A percentile compares a stretch with the other conserved stretches of the same genome.
phyloP scores from a whole-genome alignment of 2,797 vertebrate genomes.

The Myripristis murdjan region DNA sequence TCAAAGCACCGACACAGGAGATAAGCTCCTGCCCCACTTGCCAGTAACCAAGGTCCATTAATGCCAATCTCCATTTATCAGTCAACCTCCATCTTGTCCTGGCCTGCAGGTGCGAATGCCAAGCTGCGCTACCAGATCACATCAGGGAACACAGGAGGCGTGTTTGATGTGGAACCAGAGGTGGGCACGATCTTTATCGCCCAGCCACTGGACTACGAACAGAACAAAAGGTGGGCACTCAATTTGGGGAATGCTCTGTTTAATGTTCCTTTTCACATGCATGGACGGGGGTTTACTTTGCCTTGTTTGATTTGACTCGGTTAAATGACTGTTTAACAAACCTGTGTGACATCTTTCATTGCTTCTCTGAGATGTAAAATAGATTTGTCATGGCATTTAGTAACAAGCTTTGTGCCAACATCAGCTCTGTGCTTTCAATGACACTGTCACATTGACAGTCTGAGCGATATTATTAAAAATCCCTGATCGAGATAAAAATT shows the following conservation, averaged over 20 bases:
- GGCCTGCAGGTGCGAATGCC: constrained; percentile 88
- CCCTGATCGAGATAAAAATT: not conserved
- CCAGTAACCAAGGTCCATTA: constrained; percentile 10
- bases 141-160: constrained; percentile 89
- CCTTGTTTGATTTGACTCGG: not conserved
- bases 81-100: constrained; percentile 2
- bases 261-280: too few relatives aligned
- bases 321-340: not conserved
- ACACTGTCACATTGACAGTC: too few relatives aligned
- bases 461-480: not conserved
- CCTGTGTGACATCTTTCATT: not conserved
- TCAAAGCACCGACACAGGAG: constrained; percentile 23
- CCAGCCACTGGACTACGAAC: constrained; percentile 92
- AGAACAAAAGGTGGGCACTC: constrained; percentile 83
- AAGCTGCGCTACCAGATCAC: constrained; percentile 94
- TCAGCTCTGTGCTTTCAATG: too few relatives aligned
- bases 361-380: not conserved
- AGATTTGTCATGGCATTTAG: not conserved
- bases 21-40: not conserved
- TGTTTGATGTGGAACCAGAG: constrained; percentile 91
- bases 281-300: not conserved
- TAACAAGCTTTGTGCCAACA: too few relatives aligned
- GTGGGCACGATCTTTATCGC: constrained; percentile 91
- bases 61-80: not conserved
- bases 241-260: not conserved